Conservation (phyloP, 2,888 invertebrate genomes). For the Aspidiotus rigidus region DNA sequence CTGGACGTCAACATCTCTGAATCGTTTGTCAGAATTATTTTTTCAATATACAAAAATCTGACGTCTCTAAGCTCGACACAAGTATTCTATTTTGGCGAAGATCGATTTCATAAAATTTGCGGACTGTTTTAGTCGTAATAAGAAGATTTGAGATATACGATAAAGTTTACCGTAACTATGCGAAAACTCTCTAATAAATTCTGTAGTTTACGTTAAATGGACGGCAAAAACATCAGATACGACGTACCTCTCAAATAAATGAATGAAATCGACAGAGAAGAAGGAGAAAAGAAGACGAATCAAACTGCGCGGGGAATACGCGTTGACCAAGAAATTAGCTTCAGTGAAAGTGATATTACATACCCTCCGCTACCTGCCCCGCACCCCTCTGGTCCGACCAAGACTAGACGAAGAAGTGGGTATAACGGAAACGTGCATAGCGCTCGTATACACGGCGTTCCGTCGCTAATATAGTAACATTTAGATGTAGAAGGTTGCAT, state of each 20-base stretch:
- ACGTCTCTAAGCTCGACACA: no score
- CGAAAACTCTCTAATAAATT: conserved; percentile 4
- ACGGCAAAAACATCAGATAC: no score
- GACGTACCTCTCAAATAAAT: conserved; percentile 17
- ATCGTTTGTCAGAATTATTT: no score
- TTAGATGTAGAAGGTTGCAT: conserved; percentile 16
- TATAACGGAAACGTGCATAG: conserved; percentile 14
- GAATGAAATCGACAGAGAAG: conserved; percentile 21
- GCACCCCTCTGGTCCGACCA: conserved; percentile 7
- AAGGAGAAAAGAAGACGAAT: conserved; percentile 12
- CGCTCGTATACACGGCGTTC: conserved; percentile 21
- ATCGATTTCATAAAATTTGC: no score
- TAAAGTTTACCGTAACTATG: no score
- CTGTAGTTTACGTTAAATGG: no score
- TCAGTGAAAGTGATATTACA: conserved; percentile 29
- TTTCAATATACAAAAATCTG: no score
- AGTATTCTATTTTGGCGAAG: no score
- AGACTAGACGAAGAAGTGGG: background rate
- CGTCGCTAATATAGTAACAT: conserved; percentile 21
- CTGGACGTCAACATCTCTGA: no score
- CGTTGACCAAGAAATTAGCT: conserved; percentile 32
- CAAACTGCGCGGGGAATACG: conserved; percentile 2
- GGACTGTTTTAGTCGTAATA: no score
- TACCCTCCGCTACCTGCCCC: conserved; percentile 16
- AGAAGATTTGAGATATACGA: no score